These are phyloP conservation scores for Eleginops maclovinus DNA, from an alignment of 2,113 vertebrate genomes.

Conservation along the genomic window DNA sequence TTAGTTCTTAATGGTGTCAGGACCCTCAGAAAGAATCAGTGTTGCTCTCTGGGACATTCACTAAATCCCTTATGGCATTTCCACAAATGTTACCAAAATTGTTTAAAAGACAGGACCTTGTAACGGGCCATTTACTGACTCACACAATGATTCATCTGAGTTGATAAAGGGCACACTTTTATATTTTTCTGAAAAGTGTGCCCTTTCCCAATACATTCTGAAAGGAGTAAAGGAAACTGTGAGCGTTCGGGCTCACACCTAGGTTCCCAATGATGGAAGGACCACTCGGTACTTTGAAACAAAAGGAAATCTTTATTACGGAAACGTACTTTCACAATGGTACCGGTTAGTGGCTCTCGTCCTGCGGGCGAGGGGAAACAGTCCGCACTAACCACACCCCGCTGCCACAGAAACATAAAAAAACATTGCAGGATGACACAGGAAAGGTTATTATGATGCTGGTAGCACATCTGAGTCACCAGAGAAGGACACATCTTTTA, in stretches of 20 bases:
- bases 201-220: neutral
- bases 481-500: neutral
- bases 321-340: too few species aligned
- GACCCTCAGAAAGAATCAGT: conserved; percentile 53
- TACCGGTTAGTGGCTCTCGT: too few species aligned
- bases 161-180: conserved; percentile 21
- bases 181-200: neutral
- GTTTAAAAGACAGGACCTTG: conserved; percentile 22
- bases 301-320: too few species aligned
- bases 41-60: conserved; percentile 40
- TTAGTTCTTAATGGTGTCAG: conserved; percentile 62
- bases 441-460: neutral
- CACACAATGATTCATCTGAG: conserved; percentile 18
- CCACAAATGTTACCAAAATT: conserved; percentile 44
- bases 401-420: too few species aligned
- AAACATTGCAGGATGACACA: neutral
- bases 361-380: too few species aligned
- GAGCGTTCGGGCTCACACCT: too few species aligned
- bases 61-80: conserved; percentile 57
- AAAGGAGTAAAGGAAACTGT: neutral
- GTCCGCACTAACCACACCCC: too few species aligned
- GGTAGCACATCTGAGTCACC: neutral
- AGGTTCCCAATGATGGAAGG: too few species aligned
- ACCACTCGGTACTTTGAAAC: too few species aligned
- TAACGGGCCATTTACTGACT: conserved; percentile 41